Evolutionary conservation across 1,140 invertebrate genomes (phyloP).

Genomic region (Bombus picipes): DNA sequence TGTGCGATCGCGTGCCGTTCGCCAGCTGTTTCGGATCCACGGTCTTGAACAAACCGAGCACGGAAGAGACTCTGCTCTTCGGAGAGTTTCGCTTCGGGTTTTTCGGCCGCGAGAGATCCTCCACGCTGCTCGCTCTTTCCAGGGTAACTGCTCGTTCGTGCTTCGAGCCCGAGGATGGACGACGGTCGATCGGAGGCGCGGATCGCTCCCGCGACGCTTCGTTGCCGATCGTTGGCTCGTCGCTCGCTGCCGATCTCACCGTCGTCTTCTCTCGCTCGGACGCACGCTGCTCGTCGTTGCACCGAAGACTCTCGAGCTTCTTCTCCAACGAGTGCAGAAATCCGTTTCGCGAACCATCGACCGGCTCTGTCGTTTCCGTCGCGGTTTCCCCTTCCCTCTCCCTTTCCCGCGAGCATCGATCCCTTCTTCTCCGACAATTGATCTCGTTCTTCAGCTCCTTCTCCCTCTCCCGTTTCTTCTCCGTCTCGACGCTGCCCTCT

Average conservation of each 20-base stretch:
- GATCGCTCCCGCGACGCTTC: slow-evolving; percentile 85
- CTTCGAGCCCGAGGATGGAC: slow-evolving; percentile 75
- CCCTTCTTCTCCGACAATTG: slow-evolving; percentile 71
- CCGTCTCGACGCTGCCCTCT: slow-evolving; percentile 50
- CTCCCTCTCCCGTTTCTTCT: slow-evolving; percentile 71
- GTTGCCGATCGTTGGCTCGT: slow-evolving; percentile 46
- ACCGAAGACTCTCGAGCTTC: slow-evolving; percentile 80
- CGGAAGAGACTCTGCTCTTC: slow-evolving; percentile 86
- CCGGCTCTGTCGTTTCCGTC: slow-evolving; percentile 40
- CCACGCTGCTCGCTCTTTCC: slow-evolving; percentile 84
- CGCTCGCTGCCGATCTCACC: slow-evolving; percentile 72
- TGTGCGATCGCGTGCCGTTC: slow-evolving; percentile 52
- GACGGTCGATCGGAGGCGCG: slow-evolving; percentile 83
- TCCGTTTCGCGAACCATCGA: slow-evolving; percentile 63
- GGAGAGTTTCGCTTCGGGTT: slow-evolving; percentile 64
- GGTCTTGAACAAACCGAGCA: slow-evolving; percentile 89
- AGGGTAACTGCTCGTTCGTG: slow-evolving; percentile 84
- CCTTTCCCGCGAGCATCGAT: slow-evolving; percentile 1
- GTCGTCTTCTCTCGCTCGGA: neutral
- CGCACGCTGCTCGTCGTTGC: slow-evolving; percentile 64
- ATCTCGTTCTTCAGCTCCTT: slow-evolving; percentile 78
- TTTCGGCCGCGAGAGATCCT: slow-evolving; percentile 84
- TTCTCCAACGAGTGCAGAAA: slow-evolving; percentile 81
- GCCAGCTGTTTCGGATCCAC: slow-evolving; percentile 80
- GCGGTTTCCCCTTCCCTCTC: slow-evolving; percentile 21